Conservation (phyloP, 1,140 invertebrate genomes). For the Drosophila santomea region DNA sequence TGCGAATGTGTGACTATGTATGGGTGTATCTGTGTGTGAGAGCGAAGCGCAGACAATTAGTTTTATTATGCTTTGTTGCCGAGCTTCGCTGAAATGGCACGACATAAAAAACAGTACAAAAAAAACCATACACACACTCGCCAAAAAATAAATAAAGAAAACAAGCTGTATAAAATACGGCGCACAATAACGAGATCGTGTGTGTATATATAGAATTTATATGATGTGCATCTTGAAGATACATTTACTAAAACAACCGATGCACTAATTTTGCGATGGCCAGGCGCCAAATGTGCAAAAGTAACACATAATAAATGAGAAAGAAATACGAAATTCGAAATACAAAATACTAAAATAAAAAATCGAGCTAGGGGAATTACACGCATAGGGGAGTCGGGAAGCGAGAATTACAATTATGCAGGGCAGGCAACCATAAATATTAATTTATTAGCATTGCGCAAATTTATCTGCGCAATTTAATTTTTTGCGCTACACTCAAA, state of each 20-base stretch:
- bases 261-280: constrained; percentile 63
- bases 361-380: constrained; percentile 1
- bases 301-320: constrained; percentile 36
- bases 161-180: constrained; percentile 60
- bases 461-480: constrained; percentile 81
- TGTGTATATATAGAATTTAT: constrained; percentile 47
- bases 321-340: constrained; percentile 13
- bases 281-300: constrained; percentile 57
- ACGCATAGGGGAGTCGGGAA: not conserved
- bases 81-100: constrained; percentile 83
- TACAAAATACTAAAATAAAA: constrained; percentile 19
- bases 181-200: constrained; percentile 47
- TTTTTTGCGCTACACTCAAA: constrained; percentile 57
- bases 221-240: constrained; percentile 70
- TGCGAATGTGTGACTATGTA: constrained; percentile 21
- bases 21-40: constrained; percentile 61
- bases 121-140: constrained; percentile 32
- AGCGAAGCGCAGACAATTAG: constrained; percentile 83
- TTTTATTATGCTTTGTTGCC: constrained; percentile 83
- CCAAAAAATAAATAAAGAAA: constrained; percentile 12
- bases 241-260: constrained; percentile 50
- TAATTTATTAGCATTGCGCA: constrained; percentile 77
- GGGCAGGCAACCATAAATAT: constrained; percentile 71
- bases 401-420: constrained; percentile 49
- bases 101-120: constrained; percentile 75